Evolutionary conservation across 2,113 vertebrate genomes (phyloP).

Genomic region (Leucopsar rothschildi): DNA sequence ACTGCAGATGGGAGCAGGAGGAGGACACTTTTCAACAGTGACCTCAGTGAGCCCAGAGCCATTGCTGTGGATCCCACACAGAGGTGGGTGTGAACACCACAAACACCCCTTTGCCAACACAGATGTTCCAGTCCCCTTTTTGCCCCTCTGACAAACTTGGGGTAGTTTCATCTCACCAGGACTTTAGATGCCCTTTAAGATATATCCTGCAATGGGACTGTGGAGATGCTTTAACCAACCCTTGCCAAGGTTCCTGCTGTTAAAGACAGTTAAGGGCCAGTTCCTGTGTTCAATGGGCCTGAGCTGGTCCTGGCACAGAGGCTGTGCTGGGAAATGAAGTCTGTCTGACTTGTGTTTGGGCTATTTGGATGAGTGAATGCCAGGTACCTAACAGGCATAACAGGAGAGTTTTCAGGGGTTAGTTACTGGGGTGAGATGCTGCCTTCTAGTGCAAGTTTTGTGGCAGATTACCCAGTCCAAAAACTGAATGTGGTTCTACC

Average conservation of each 20-base stretch:
- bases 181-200: neutral
- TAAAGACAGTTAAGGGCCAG: neutral
- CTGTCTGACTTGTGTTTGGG: neutral
- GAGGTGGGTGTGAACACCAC: slow-evolving; percentile 77
- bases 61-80: slow-evolving; percentile 91
- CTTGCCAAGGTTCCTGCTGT: neutral
- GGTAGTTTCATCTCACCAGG: neutral
- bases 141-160: neutral
- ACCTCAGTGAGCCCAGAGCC: slow-evolving; percentile 90
- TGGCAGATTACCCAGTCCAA: neutral
- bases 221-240: neutral
- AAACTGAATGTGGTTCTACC: neutral
- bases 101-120: neutral
- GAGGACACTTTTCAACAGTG: slow-evolving; percentile 84
- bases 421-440: neutral
- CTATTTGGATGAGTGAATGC: neutral
- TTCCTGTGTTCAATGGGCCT: neutral
- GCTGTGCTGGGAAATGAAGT: neutral
- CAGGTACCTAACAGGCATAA: neutral
- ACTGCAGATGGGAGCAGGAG: slow-evolving; percentile 86
- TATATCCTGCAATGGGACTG: neutral
- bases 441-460: neutral
- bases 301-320: neutral
- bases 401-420: neutral
- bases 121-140: fast-evolving